Conservation (phyloP, 92 coral and sea anemone species). For the Actinostola sp. region DNA sequence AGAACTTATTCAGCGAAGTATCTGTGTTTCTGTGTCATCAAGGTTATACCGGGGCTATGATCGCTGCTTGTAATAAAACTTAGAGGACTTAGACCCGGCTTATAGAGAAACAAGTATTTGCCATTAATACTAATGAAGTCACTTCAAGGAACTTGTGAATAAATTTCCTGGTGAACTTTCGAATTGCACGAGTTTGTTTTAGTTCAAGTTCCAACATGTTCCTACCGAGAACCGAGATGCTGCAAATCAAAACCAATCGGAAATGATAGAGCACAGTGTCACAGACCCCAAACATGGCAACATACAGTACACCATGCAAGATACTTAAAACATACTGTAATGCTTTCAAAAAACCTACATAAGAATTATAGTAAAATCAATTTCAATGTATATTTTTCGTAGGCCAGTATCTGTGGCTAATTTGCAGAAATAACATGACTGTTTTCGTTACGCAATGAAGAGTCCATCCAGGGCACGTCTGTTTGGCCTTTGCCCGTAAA, state of each 20-base stretch:
- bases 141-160: too few species aligned
- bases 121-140: not conserved
- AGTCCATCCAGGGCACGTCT: constrained; percentile 28
- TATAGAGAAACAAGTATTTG: constrained; percentile 10
- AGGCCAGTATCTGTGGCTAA: too few species aligned
- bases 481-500: constrained; percentile 34
- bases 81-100: too few species aligned
- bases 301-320: too few species aligned
- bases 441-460: constrained; percentile 15
- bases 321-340: too few species aligned
- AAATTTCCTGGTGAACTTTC: not conserved
- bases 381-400: too few species aligned
- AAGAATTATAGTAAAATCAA: too few species aligned
- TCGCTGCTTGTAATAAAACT: not conserved
- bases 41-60: not conserved
- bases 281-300: not conserved
- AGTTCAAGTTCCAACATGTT: not conserved
- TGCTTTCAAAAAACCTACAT: too few species aligned
- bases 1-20: constrained; percentile 1
- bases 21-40: not conserved
- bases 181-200: not conserved
- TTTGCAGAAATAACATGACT: not conserved
- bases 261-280: not conserved
- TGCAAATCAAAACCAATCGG: constrained; percentile 1
- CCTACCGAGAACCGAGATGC: not conserved